phyloP scores from a whole-genome alignment of 1,140 invertebrate genomes.

The Chironomus striatipennis region DNA sequence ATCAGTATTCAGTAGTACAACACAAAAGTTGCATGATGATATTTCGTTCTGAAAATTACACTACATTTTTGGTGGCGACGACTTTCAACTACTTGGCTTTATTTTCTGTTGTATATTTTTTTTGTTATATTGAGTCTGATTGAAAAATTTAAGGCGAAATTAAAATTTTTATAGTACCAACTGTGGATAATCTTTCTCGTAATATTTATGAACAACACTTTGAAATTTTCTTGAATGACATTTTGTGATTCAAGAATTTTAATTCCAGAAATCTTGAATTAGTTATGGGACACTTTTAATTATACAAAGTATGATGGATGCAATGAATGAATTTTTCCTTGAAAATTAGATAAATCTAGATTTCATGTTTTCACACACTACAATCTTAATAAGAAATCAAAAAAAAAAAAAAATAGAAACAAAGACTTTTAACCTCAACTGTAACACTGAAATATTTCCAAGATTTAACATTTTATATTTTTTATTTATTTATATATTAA shows the following conservation, averaged over 20 bases:
- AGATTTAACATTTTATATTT: not conserved
- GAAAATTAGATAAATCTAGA: not conserved
- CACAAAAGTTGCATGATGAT: not conserved
- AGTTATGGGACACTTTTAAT: no score
- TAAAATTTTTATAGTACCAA: no score
- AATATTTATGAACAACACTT: no score
- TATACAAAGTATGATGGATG: no score
- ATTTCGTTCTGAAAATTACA: not conserved
- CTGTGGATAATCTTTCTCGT: no score
- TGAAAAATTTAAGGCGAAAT: not conserved
- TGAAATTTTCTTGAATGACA: no score
- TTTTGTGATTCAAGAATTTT: no score
- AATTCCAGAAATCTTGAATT: no score
- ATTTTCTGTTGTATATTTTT: not conserved
- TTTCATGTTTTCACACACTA: not conserved
- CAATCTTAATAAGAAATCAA: not conserved
- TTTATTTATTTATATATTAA: not conserved
- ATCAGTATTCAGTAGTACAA: not conserved
- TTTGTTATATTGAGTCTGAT: not conserved
- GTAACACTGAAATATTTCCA: not conserved
- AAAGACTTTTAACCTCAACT: not conserved
- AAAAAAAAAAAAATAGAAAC: not conserved
- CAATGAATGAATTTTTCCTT: no score
- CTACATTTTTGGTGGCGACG: not conserved
- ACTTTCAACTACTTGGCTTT: conserved; percentile 5